phyloP scores from a whole-genome alignment of 2,888 invertebrate genomes.

The Thysanoteuthis rhombus region DNA sequence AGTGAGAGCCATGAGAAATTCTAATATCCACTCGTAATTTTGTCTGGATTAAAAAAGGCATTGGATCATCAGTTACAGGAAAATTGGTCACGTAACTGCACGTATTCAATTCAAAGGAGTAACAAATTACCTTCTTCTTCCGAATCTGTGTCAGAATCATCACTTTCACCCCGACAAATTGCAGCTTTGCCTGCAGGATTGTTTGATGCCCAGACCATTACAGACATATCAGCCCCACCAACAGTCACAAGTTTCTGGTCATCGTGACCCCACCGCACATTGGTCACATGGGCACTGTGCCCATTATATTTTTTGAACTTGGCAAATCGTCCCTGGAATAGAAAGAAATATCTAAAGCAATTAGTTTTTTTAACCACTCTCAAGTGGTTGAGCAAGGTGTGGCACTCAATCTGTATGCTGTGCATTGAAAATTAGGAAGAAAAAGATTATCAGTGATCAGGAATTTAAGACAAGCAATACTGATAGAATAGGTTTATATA shows the following conservation, averaged over 20 bases:
- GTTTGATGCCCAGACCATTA: slow-evolving; percentile 67
- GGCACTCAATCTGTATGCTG: too few species aligned
- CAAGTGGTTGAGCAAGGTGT: too few species aligned
- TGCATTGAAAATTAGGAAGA: too few species aligned
- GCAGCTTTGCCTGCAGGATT: slow-evolving; percentile 39
- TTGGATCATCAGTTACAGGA: too few species aligned
- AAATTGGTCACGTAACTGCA: too few species aligned
- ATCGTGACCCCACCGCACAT: slow-evolving; percentile 66
- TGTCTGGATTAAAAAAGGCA: too few species aligned
- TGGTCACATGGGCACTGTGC: slow-evolving; percentile 69
- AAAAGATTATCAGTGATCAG: too few species aligned
- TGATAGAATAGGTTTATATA: too few species aligned
- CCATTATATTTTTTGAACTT: slow-evolving; percentile 67
- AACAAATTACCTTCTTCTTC: slow-evolving; percentile 64
- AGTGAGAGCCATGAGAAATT: too few species aligned
- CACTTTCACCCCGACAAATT: slow-evolving; percentile 61
- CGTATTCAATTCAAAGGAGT: not conserved
- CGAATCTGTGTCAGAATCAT: slow-evolving; percentile 67
- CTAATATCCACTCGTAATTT: too few species aligned
- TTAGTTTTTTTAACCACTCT: not conserved
- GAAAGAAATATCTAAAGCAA: slow-evolving; percentile 19
- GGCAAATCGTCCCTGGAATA: slow-evolving; percentile 66
- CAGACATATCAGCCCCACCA: slow-evolving; percentile 68
- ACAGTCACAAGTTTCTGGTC: slow-evolving; percentile 64
- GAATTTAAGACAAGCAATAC: too few species aligned